A percentile compares a stretch with the other conserved stretches of the same genome.
Conservation (phyloP, 2,113 vertebrate species). For the Arenaria interpres region DNA sequence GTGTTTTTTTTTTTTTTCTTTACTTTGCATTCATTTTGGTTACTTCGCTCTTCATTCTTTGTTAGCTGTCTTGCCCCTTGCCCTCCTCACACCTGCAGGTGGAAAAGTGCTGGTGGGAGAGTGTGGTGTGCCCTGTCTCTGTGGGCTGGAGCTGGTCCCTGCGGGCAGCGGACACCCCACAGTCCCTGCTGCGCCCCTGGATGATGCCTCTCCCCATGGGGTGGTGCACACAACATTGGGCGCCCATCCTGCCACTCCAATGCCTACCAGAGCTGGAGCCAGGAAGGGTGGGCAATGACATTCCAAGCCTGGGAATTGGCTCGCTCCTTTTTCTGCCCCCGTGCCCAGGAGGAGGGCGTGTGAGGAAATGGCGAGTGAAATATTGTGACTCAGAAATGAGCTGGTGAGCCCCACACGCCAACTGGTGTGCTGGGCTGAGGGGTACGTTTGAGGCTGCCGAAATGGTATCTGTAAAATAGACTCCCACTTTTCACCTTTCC, state of each 20-base stretch:
- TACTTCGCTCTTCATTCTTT: background rate
- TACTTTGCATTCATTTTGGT: background rate
- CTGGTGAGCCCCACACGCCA: accelerated
- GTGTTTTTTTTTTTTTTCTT: background rate
- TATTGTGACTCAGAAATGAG: background rate
- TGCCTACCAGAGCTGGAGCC: background rate
- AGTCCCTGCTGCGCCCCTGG: background rate
- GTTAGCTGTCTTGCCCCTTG: background rate
- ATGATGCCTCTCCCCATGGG: accelerated
- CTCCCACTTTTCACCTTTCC: background rate
- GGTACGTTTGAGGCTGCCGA: background rate
- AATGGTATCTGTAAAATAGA: background rate
- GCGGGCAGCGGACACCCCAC: accelerated
- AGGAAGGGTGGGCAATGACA: background rate
- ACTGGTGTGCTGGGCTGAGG: background rate
- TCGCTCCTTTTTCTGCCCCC: background rate
- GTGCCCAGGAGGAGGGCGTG: accelerated
- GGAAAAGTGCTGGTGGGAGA: background rate
- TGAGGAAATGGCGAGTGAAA: background rate
- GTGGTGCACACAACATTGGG: no score
- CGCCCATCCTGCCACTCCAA: accelerated
- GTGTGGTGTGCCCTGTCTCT: background rate
- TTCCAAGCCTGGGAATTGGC: background rate
- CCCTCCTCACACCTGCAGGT: background rate
- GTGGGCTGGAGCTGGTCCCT: accelerated